Conservation (phyloP, 2,888 invertebrate species). For the Melolontha melolontha region DNA sequence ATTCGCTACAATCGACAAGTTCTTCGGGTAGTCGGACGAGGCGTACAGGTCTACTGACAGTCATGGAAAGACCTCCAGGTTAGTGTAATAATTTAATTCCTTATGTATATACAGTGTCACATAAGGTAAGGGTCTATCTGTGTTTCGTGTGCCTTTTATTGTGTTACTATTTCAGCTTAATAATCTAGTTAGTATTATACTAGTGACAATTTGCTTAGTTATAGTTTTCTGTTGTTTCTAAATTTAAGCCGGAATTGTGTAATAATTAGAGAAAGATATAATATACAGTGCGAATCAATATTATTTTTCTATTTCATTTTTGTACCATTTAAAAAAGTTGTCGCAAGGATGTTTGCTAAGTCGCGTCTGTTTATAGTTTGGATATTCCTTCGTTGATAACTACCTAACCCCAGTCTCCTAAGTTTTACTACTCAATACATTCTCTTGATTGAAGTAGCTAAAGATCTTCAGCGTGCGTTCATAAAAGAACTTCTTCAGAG, state of each 20-base stretch:
- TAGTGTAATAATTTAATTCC: conserved; percentile 57
- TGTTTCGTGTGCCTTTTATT: conserved; percentile 15
- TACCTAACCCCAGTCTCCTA: too few species aligned
- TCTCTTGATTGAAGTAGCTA: too few species aligned
- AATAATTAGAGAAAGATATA: not conserved
- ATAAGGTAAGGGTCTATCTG: conserved; percentile 42
- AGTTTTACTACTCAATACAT: too few species aligned
- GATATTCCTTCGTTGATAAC: too few species aligned
- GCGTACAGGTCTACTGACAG: conserved; percentile 85
- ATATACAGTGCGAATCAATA: not conserved
- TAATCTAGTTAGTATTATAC: conserved; percentile 1
- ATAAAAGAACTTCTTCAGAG: too few species aligned
- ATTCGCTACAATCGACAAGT: conserved; percentile 60
- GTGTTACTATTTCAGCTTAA: not conserved
- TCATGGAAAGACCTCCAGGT: conserved; percentile 91
- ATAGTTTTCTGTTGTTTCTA: conserved; percentile 1
- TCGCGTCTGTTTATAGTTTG: too few species aligned
- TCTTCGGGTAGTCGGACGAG: conserved; percentile 66
- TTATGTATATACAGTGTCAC: conserved; percentile 35
- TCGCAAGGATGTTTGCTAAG: too few species aligned
- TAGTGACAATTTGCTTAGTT: not conserved
- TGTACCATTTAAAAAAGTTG: too few species aligned
- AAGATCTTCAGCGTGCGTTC: too few species aligned
- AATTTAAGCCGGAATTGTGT: not conserved
- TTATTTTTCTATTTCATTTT: not conserved